Evolutionary conservation across 2,888 invertebrate species (phyloP).

Genomic region (Caenorhabditis sulstoni): DNA sequence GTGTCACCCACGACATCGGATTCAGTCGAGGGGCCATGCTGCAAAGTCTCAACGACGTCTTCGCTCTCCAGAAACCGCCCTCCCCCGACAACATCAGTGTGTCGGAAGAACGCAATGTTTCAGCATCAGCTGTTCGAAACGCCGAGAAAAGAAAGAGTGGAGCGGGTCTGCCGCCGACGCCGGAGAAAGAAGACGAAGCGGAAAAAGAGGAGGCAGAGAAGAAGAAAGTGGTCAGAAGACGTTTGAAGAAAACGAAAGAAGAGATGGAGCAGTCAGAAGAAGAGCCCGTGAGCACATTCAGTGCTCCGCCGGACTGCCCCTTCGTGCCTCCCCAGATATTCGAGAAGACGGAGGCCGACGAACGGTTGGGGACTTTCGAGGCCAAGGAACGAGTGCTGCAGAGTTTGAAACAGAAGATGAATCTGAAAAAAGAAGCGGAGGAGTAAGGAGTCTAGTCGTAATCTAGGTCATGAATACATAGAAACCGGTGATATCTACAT

Average conservation of each 20-base stretch:
- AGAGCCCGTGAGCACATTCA: slow-evolving; percentile 20
- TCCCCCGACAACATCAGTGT: slow-evolving; percentile 49
- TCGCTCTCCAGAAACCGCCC: slow-evolving; percentile 60
- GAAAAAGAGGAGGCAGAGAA: slow-evolving; percentile 24
- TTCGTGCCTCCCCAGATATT: slow-evolving; percentile 60
- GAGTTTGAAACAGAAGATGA: slow-evolving; percentile 65
- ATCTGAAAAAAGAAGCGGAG: slow-evolving; percentile 33
- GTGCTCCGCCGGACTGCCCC: slow-evolving; percentile 53
- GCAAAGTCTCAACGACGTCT: slow-evolving; percentile 63
- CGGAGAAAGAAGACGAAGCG: slow-evolving; percentile 18
- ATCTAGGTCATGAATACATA: background rate
- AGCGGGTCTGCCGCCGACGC: slow-evolving; percentile 22
- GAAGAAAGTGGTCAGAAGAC: slow-evolving; percentile 29
- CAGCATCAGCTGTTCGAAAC: slow-evolving; percentile 66
- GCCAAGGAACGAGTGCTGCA: slow-evolving; percentile 67
- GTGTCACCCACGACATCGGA: slow-evolving; percentile 57
- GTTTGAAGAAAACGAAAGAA: slow-evolving; percentile 20
- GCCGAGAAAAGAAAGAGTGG: slow-evolving; percentile 63
- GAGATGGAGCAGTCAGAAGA: slow-evolving; percentile 31
- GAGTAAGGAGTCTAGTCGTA: background rate
- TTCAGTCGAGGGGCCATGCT: slow-evolving; percentile 63
- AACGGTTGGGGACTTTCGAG: slow-evolving; percentile 64
- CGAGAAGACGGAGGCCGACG: slow-evolving; percentile 38
- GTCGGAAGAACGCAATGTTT: slow-evolving; percentile 62
- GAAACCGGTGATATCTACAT: slow-evolving; percentile 2